phyloP scores from a whole-genome alignment of 1,140 invertebrate genomes.

The Phocides pigmalion region DNA sequence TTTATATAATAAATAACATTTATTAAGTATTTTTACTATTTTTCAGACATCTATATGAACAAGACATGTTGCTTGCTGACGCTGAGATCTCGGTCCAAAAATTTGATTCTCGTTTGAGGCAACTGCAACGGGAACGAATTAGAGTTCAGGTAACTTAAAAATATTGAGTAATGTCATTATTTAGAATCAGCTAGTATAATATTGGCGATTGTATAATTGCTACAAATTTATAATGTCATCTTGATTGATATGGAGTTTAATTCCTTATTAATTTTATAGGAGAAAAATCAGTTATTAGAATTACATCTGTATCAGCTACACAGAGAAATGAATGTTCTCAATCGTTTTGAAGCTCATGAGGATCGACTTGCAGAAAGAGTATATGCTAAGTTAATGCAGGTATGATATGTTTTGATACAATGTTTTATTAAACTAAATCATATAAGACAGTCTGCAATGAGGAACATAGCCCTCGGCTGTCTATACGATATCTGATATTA shows the following conservation, averaged over 20 bases:
- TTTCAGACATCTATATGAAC: conserved; percentile 84
- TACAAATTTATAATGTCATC: background rate
- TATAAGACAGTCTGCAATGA: too few relatives aligned
- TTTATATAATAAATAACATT: too few relatives aligned
- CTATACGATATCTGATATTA: too few relatives aligned
- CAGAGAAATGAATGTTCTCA: conserved; percentile 91
- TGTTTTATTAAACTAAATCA: too few relatives aligned
- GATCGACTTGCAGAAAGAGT: conserved; percentile 86
- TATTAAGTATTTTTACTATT: background rate
- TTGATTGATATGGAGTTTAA: background rate
- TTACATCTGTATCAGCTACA: conserved; percentile 89
- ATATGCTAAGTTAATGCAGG: conserved; percentile 71
- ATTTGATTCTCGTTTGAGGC: conserved; percentile 87
- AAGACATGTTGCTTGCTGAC: conserved; percentile 85
- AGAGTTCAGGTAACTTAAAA: conserved; percentile 79
- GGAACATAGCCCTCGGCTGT: too few relatives aligned
- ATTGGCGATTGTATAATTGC: too few relatives aligned
- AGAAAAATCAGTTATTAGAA: conserved; percentile 86
- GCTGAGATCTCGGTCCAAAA: conserved; percentile 85
- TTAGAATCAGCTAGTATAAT: background rate
- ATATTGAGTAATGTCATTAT: conserved; percentile 2
- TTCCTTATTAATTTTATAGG: conserved; percentile 43
- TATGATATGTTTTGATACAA: conserved; percentile 1
- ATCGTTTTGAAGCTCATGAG: conserved; percentile 90
- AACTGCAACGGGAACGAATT: conserved; percentile 86